Conservation (phyloP, 2,113 vertebrate species). For the Felis chaus region DNA sequence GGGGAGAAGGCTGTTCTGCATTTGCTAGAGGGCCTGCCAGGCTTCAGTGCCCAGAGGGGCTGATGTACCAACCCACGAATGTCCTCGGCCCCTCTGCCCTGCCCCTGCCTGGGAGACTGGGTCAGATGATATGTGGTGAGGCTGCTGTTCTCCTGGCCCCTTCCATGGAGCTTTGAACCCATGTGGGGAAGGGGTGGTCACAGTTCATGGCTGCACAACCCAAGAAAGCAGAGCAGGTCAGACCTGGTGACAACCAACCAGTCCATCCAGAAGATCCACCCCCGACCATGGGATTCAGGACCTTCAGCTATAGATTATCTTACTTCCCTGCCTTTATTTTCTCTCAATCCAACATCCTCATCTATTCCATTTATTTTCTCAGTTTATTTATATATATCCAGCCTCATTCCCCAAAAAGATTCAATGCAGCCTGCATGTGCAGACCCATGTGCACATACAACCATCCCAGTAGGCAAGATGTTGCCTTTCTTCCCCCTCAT, state of each 20-base stretch:
- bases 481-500: not conserved
- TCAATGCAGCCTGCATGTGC: too few species aligned
- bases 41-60: not conserved
- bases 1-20: not conserved
- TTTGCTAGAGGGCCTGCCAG: not conserved
- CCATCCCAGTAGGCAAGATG: not conserved
- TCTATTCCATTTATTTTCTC: not conserved
- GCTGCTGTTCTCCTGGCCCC: not conserved
- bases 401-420: not conserved
- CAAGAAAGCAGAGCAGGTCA: not conserved
- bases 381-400: not conserved
- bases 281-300: not conserved
- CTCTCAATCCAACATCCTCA: not conserved
- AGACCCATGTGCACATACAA: not conserved
- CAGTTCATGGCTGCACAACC: not conserved
- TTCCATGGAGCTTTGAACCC: not conserved
- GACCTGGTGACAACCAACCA: not conserved
- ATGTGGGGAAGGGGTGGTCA: not conserved
- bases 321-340: not conserved
- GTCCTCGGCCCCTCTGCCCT: not conserved
- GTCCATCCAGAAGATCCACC: not conserved
- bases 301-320: not conserved
- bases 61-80: fast-evolving
- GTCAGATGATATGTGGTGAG: not conserved
- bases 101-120: not conserved